These are phyloP conservation scores for Thera obeliscata DNA, from an alignment of 2,888 invertebrate species.

Conservation along the genomic window DNA sequence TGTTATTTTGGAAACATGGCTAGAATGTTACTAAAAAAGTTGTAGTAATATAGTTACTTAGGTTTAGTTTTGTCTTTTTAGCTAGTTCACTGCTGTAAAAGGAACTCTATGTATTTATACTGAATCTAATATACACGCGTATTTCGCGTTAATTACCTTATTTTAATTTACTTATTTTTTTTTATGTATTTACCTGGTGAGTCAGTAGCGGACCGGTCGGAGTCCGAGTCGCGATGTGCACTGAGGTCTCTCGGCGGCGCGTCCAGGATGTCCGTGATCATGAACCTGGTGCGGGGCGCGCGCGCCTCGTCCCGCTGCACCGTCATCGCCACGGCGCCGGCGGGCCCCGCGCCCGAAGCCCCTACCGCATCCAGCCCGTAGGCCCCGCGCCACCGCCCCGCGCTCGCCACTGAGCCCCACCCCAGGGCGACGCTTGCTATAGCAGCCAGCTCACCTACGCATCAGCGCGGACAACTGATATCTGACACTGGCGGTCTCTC, in stretches of 20 bases:
- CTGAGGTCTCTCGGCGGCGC: conserved; percentile 84
- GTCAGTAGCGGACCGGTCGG: conserved; percentile 84
- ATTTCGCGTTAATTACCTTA: too few relatives aligned
- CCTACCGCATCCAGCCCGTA: conserved; percentile 68
- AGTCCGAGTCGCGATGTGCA: conserved; percentile 83
- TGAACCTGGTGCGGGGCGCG: conserved; percentile 91
- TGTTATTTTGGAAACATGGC: too few relatives aligned
- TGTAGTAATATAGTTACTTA: too few relatives aligned
- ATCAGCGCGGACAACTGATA: conserved; percentile 9
- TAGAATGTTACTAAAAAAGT: too few relatives aligned
- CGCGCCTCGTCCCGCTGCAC: conserved; percentile 88
- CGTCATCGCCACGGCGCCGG: conserved; percentile 84
- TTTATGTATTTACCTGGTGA: conserved; percentile 71
- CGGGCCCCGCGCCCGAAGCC: conserved; percentile 68
- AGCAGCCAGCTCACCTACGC: conserved; percentile 35
- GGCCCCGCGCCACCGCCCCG: conserved; percentile 64
- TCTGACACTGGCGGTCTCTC: not conserved
- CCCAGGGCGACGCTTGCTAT: conserved; percentile 59
- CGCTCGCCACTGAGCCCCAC: conserved; percentile 64
- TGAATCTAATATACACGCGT: not conserved
- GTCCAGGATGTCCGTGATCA: conserved; percentile 94
- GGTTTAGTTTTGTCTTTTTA: too few relatives aligned
- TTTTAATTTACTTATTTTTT: not conserved
- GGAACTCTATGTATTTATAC: too few relatives aligned
- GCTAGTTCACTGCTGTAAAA: too few relatives aligned